Conservation (phyloP, 2,113 vertebrate species). For the Gnathonemus echidnorhynchus region DNA sequence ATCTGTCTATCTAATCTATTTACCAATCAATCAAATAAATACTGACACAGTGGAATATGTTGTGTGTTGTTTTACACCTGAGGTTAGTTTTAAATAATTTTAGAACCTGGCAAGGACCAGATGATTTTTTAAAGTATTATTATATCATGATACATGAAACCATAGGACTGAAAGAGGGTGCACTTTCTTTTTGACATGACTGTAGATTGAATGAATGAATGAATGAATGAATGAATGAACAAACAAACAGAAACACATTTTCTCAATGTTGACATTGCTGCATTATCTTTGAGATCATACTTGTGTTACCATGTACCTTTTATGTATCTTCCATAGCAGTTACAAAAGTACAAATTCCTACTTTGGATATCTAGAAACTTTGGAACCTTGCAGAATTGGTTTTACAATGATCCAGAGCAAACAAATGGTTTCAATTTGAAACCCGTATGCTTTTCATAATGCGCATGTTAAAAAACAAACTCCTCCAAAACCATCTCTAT, state of each 20-base stretch:
- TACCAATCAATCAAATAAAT: no score
- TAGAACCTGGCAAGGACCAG: background rate
- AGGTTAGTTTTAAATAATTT: background rate
- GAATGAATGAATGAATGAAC: background rate
- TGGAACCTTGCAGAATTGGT: background rate
- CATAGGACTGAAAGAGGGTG: background rate
- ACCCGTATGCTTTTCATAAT: background rate
- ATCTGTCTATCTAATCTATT: no score
- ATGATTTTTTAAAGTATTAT: background rate
- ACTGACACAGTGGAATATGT: background rate
- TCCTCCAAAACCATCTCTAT: background rate
- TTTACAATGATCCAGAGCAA: background rate
- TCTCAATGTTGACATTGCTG: background rate
- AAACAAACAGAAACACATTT: background rate
- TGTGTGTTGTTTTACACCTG: background rate
- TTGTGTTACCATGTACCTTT: background rate
- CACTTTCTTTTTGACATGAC: background rate
- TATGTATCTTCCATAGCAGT: no score
- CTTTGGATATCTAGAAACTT: background rate
- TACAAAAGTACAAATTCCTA: no score
- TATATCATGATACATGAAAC: background rate
- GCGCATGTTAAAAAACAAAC: no score
- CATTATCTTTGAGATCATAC: background rate
- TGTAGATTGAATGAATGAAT: background rate
- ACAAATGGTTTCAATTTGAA: background rate